Evolutionary conservation across 2,797 vertebrate genomes (phyloP), one percentile per base, ranked within the genome.

Genomic region (Tangara arthus): DNA sequence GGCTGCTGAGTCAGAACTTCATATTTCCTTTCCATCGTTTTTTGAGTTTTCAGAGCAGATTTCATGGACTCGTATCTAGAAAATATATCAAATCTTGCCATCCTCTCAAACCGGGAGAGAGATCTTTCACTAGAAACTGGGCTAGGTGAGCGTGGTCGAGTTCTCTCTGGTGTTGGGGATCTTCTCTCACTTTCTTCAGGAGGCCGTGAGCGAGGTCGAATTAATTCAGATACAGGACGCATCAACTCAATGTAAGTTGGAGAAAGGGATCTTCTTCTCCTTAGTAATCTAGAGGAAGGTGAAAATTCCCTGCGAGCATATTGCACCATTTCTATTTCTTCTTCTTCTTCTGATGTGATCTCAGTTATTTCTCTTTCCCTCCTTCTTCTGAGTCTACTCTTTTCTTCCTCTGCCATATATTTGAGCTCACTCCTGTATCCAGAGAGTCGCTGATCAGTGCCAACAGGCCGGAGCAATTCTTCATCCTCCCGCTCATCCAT

Each of bases 1-100:
- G 99, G 99, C 94, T 98, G 97, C 88, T 99, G 99, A 82, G 98
- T 98, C 90, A 99, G 97, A 91, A 99, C 98, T 97, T 99, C 99
- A 0, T 98, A 98, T 95, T 98, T 99, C 73, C 97, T 98, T 97
- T 99, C 99, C 75, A 98, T 98, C 5, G 97, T 98, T 94, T 98
- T 98, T 91, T 98, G 98, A 82, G 98, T 98, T 97, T 99, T 99
- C 82, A 99, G 94, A 96, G 98, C 99, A 92, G 98, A 98, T 97
- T 99, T 99, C 98, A 98, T 99, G 89, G 99, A 98, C 90, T 99
- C 99, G 3, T 99, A 99, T 77, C 99, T 98, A 89, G 99, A 99
- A 87, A 99, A 98, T 96, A 99, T 99, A 96, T 99, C 99, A 94
- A 99, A 98, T 97, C 98, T 98, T 80, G 99, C 95, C 61, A 98